These are phyloP conservation scores for Rhinophrynus dorsalis DNA, from an alignment of 2,797 vertebrate species.

Conservation along the genomic window DNA sequence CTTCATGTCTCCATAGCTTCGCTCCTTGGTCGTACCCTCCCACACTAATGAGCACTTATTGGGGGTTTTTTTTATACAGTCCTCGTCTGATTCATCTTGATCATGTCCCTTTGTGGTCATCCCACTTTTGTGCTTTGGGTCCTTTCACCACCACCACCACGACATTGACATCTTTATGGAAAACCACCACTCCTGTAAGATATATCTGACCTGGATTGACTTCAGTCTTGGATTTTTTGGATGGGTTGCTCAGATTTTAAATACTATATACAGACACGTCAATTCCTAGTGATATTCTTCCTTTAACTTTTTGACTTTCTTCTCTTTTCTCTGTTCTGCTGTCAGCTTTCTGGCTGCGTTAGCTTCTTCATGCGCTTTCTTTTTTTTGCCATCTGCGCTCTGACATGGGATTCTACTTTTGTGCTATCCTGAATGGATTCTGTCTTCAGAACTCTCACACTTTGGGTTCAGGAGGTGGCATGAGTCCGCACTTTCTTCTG, in stretches of 20 bases:
- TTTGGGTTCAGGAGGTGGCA: conserved; percentile 97
- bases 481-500: conserved; percentile 95
- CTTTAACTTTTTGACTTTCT: conserved; percentile 94
- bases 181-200: conserved; percentile 90
- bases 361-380: conserved; percentile 97
- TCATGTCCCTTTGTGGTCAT: conserved; percentile 92
- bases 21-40: conserved; percentile 96
- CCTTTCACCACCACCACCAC: conserved; percentile 99
- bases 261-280: conserved; percentile 94
- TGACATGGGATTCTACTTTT: conserved; percentile 93
- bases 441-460: conserved; percentile 95
- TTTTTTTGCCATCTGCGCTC: conserved; percentile 97
- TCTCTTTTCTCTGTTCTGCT: conserved; percentile 91
- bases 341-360: conserved; percentile 95
- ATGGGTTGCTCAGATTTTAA: conserved; percentile 90
- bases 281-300: conserved; percentile 90
- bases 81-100: conserved; percentile 83
- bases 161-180: conserved; percentile 94
- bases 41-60: conserved; percentile 96
- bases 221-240: conserved; percentile 98
- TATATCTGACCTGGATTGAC: conserved; percentile 94
- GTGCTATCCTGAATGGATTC: conserved; percentile 97
- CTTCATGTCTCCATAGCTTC: conserved; percentile 92
- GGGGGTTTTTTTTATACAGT: conserved; percentile 86
- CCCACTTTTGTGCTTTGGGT: conserved; percentile 96